These are phyloP conservation scores for Pogonophryne albipinna DNA, from an alignment of 2,797 vertebrate species.

Conservation along the genomic window DNA sequence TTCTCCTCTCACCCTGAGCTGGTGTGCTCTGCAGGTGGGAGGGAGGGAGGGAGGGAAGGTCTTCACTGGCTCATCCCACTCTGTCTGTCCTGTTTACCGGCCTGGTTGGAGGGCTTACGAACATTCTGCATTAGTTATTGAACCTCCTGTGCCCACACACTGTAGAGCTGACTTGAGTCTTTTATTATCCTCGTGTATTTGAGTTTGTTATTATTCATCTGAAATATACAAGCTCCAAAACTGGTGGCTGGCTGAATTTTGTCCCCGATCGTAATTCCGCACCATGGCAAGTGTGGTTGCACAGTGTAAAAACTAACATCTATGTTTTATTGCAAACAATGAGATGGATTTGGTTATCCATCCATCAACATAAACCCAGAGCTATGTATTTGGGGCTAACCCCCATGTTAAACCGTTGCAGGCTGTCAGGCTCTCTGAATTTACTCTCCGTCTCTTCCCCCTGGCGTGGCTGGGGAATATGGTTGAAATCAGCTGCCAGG, in stretches of 20 bases:
- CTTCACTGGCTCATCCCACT: slow-evolving; percentile 51
- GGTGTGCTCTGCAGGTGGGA: slow-evolving; percentile 67
- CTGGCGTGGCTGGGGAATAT: slow-evolving; percentile 64
- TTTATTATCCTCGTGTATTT: slow-evolving; percentile 48
- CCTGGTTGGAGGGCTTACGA: slow-evolving; percentile 46
- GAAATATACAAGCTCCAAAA: slow-evolving; percentile 43
- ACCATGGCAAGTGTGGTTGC: slow-evolving; percentile 57
- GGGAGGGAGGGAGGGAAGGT: slow-evolving; percentile 33
- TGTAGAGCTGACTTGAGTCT: slow-evolving; percentile 43
- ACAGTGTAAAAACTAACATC: slow-evolving; percentile 69
- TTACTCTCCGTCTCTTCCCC: slow-evolving; percentile 62
- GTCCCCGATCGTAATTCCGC: slow-evolving; percentile 61
- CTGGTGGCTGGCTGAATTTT: slow-evolving; percentile 33
- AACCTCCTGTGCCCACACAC: slow-evolving; percentile 55
- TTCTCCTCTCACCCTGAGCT: slow-evolving; percentile 73
- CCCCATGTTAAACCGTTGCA: slow-evolving; percentile 70
- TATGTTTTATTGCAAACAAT: slow-evolving; percentile 78
- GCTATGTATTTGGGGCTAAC: slow-evolving; percentile 70
- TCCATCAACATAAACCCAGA: slow-evolving; percentile 78
- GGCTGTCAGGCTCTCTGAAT: slow-evolving; percentile 75
- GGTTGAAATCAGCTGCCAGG: slow-evolving; percentile 72
- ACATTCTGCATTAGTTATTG: slow-evolving; percentile 40
- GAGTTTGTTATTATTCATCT: slow-evolving; percentile 48
- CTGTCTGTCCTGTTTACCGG: slow-evolving; percentile 50
- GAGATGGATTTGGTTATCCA: slow-evolving; percentile 79